These are phyloP conservation scores for Heloderma charlesbogerti DNA, from an alignment of 2,113 vertebrate genomes.

Conservation along the genomic window DNA sequence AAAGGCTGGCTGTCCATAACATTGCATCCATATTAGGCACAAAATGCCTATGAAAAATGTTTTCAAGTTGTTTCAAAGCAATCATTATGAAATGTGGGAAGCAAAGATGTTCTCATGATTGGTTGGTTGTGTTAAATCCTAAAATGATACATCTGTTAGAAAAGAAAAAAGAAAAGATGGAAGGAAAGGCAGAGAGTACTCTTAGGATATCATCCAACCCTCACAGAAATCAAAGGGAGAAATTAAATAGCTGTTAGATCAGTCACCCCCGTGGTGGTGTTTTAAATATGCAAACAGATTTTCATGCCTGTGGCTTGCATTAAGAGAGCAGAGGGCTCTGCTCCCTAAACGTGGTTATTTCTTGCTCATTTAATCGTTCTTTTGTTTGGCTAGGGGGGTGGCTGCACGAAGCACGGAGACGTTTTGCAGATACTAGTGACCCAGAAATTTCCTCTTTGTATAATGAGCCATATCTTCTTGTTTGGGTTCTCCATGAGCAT, in stretches of 20 bases:
- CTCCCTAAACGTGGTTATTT: not conserved
- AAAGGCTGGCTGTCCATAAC: not conserved
- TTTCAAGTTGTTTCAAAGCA: not conserved
- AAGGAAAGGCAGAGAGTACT: not conserved
- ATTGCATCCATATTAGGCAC: not conserved
- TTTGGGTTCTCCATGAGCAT: not conserved
- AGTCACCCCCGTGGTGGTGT: not conserved
- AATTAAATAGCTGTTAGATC: conserved; percentile 10
- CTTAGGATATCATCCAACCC: conserved; percentile 16
- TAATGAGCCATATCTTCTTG: not conserved
- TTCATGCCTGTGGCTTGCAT: conserved; percentile 22
- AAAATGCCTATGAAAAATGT: not conserved
- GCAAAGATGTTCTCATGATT: not conserved
- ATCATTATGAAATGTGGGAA: not conserved
- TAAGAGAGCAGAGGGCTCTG: not conserved
- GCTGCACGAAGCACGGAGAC: not conserved
- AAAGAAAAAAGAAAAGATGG: not conserved
- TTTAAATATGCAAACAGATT: conserved; percentile 20
- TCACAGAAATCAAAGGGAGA: conserved; percentile 8
- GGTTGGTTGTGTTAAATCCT: not conserved
- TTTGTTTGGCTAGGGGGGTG: not conserved
- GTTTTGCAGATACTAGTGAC: not conserved
- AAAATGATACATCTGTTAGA: not conserved
- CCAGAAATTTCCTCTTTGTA: not conserved
- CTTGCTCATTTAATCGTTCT: not conserved